These are phyloP conservation scores for Neuroterus valhalla DNA, from an alignment of 1,140 invertebrate genomes.

Conservation along the genomic window DNA sequence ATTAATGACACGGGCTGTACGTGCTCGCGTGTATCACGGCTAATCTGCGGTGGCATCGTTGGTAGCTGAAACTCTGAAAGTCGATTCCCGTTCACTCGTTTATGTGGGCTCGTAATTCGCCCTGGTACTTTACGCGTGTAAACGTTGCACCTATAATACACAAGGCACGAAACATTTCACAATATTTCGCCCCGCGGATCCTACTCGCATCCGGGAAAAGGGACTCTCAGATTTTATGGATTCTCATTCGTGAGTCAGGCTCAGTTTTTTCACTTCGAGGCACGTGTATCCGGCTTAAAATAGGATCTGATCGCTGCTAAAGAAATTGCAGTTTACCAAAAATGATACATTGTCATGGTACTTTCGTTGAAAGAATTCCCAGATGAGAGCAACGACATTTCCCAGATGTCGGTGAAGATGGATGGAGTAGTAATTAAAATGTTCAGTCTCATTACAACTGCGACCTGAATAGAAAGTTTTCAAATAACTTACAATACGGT, in stretches of 20 bases:
- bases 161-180: slow-evolving; percentile 8
- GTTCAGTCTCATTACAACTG: not conserved
- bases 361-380: too few species aligned
- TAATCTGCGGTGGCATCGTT: slow-evolving; percentile 52
- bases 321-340: too few species aligned
- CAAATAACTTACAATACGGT: not conserved
- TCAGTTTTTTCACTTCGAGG: not conserved
- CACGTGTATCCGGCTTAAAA: slow-evolving; percentile 5
- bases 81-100: slow-evolving; percentile 38
- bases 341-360: too few species aligned
- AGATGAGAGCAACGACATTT: too few species aligned
- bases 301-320: not conserved
- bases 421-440: slow-evolving; percentile 7
- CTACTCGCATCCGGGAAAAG: slow-evolving; percentile 28
- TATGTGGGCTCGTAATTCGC: slow-evolving; percentile 49
- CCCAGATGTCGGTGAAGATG: not conserved
- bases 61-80: slow-evolving; percentile 44
- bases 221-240: not conserved
- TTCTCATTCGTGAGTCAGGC: not conserved
- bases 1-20: slow-evolving; percentile 26
- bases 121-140: slow-evolving; percentile 36
- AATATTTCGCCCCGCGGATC: slow-evolving; percentile 14
- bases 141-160: slow-evolving; percentile 31
- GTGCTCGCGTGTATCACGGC: slow-evolving; percentile 36
- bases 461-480: not conserved